These are phyloP conservation scores for Chloromyia formosa DNA, from an alignment of 2,888 invertebrate genomes.

Conservation along the genomic window DNA sequence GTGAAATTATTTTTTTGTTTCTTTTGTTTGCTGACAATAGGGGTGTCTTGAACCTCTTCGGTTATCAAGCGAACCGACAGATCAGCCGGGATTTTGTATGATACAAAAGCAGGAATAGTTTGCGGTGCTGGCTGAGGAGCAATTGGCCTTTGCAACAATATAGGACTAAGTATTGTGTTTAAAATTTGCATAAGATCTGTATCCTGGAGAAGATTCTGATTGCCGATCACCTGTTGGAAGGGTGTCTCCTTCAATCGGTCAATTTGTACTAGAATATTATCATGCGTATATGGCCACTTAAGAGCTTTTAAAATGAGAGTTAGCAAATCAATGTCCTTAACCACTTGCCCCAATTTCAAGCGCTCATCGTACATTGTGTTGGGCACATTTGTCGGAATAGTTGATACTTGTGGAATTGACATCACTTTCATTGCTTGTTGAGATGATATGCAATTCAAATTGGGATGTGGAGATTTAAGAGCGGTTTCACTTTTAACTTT, in stretches of 20 bases:
- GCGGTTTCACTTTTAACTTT: constrained; percentile 4
- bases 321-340: constrained; percentile 61
- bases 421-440: constrained; percentile 1
- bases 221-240: constrained; percentile 60
- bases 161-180: constrained; percentile 57
- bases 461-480: neutral
- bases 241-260: constrained; percentile 58
- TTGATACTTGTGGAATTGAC: neutral
- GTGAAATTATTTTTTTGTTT: neutral
- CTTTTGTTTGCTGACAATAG: neutral
- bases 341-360: constrained; percentile 60
- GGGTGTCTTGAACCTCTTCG: constrained; percentile 54
- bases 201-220: constrained; percentile 60
- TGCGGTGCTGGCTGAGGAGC: neutral
- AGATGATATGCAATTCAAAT: neutral
- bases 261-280: constrained; percentile 59
- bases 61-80: constrained; percentile 62
- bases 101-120: constrained; percentile 55
- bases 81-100: constrained; percentile 62
- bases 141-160: constrained; percentile 41
- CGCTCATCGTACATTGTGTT: constrained; percentile 45
- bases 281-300: constrained; percentile 60
- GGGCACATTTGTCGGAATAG: neutral
- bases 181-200: constrained; percentile 61
- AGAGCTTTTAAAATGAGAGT: constrained; percentile 62